Conservation (phyloP, 2,888 invertebrate genomes). For the Junonia oenone region DNA sequence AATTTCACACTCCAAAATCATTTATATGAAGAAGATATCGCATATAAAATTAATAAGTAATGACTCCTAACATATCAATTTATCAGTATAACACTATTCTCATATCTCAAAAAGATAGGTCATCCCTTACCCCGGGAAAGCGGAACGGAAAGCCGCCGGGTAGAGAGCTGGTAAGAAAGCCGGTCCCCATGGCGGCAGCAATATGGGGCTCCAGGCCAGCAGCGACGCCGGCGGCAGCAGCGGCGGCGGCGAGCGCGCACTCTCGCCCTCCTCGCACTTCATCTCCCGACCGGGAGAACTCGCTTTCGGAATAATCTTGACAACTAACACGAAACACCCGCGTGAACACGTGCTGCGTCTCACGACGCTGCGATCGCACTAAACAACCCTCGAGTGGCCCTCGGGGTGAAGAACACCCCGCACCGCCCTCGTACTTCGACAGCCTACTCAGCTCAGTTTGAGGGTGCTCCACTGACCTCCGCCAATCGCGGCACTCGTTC, state of each 20-base stretch:
- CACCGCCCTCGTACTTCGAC: conserved; percentile 75
- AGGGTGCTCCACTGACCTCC: conserved; percentile 69
- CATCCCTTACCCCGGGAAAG: conserved; percentile 84
- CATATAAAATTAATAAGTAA: no score
- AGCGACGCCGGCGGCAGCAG: conserved; percentile 81
- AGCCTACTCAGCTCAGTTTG: conserved; percentile 73
- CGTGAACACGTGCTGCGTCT: conserved; percentile 72
- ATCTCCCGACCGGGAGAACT: conserved; percentile 76
- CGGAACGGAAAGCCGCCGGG: conserved; percentile 85
- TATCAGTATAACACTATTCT: no score
- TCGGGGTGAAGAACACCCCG: conserved; percentile 78
- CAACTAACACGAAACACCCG: conserved; percentile 50
- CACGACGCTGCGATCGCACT: conserved; percentile 71
- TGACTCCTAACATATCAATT: no score
- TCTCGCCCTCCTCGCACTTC: conserved; percentile 72
- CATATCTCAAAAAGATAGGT: conserved; percentile 31
- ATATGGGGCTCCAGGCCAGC: conserved; percentile 86
- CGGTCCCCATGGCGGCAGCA: conserved; percentile 87
- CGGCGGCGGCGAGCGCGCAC: conserved; percentile 62
- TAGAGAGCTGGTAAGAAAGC: conserved; percentile 85
- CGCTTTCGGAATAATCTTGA: conserved; percentile 75
- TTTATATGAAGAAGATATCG: no score
- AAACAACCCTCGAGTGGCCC: conserved; percentile 79
- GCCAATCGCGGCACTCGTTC: conserved; percentile 55
- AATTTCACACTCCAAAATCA: neutral